Conservation (phyloP, 2,888 invertebrate species). For the Pheosia tremula region DNA sequence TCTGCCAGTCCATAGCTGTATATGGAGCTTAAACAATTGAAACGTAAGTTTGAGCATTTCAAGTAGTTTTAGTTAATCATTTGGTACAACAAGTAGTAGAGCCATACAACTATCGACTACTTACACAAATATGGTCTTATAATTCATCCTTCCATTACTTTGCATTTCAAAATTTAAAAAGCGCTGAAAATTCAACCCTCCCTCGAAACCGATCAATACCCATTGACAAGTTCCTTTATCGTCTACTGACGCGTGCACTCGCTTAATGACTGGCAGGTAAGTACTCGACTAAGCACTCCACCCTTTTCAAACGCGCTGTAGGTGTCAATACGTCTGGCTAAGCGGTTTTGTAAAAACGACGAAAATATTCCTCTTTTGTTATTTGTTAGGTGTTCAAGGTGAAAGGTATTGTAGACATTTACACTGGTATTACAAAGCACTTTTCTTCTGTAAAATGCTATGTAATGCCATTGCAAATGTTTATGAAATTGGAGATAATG, state of each 20-base stretch:
- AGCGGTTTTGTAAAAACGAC: slow-evolving; percentile 18
- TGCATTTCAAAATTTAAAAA: neutral
- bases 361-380: slow-evolving; percentile 9
- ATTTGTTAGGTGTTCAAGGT: slow-evolving; percentile 8
- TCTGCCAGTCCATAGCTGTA: too few relatives aligned
- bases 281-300: slow-evolving; percentile 14
- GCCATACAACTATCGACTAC: too few relatives aligned
- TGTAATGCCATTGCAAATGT: too few relatives aligned
- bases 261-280: slow-evolving; percentile 20
- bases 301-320: slow-evolving; percentile 19
- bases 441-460: too few relatives aligned
- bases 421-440: too few relatives aligned
- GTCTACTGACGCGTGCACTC: slow-evolving; percentile 13
- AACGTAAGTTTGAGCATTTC: too few relatives aligned
- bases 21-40: too few relatives aligned
- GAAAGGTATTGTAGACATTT: slow-evolving; percentile 6
- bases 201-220: slow-evolving; percentile 1
- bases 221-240: slow-evolving; percentile 5
- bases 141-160: too few relatives aligned
- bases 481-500: too few relatives aligned
- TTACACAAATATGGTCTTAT: too few relatives aligned
- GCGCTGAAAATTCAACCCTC: neutral
- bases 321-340: slow-evolving; percentile 19
- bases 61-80: too few relatives aligned
- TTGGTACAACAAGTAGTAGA: too few relatives aligned